Evolutionary conservation across 2,888 invertebrate genomes (phyloP), one percentile per base, ranked within the genome.

Genomic region (Lycaena phlaeas): DNA sequence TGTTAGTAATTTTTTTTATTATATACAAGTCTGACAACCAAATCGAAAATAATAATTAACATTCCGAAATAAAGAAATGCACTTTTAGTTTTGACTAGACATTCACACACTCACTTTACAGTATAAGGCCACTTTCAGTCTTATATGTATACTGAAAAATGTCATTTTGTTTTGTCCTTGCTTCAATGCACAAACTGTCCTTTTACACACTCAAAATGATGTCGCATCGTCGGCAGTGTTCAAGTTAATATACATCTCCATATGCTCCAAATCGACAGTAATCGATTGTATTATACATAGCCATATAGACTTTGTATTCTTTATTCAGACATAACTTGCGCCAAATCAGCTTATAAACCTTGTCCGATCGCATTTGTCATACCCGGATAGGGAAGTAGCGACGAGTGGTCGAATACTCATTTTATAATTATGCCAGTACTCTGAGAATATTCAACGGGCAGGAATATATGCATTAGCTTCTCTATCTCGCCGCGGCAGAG

Each of bases 401-500:
- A 30, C 38, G 14, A 18, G 25, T 11, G 22, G 38, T 42, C 28
- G 25, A 17, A 12, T 26, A 38, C 44, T 76, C 81, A 82, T 61
- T 81, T 81, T 41, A 81, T 66, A 17, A 73, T 71, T 6, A 78
- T 56, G 1, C 70, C 74, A 10, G 57, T 46, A 41, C 48, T 57
- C 42, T 60, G 72, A 49, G 78, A 70, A 59, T 70, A 86, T 53
- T 89, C 89, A 42, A 89, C 85, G 5, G 91, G 91, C 18, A 91
- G 81, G 68, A 88, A 93, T 49, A 93, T 88, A 60, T 88, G 89
- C 73, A 91, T 90, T 17, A 89, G 85, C 52, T 89, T 88, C 37
- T 88, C 86, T 47, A 93, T 91, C 58, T 88, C 87, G 3, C 89
- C 85, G 12, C 93, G 87, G 64, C 94, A 94, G 18, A 94, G 74